These are phyloP conservation scores for Lipophrys pholis DNA, from an alignment of 2,113 vertebrate genomes.

Conservation along the genomic window DNA sequence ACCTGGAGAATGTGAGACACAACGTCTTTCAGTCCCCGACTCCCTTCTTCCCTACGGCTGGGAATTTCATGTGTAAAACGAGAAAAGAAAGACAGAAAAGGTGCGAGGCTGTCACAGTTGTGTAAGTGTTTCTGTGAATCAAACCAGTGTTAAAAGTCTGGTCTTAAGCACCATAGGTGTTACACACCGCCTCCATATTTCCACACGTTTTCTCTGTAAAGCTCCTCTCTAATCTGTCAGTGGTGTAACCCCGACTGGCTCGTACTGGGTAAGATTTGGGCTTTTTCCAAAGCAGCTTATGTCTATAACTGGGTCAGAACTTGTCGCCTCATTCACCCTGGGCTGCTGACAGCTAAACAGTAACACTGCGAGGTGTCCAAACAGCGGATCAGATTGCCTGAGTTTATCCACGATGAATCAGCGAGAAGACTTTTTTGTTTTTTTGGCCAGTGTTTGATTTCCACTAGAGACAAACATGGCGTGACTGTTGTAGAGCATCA, in stretches of 20 bases:
- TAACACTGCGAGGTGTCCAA: constrained; percentile 24
- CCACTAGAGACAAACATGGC: too few species aligned
- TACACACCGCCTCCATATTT: constrained; percentile 38
- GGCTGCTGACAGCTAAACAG: constrained; percentile 4
- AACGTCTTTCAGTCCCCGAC: constrained; percentile 24
- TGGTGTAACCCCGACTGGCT: constrained; percentile 42
- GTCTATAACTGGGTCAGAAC: constrained; percentile 63
- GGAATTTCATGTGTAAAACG: constrained; percentile 14
- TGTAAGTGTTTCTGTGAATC: constrained; percentile 4
- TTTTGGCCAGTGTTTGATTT: too few species aligned
- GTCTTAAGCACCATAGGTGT: neutral
- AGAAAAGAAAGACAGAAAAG: constrained; percentile 2
- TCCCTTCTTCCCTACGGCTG: constrained; percentile 34
- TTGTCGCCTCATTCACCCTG: neutral
- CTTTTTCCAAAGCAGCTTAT: constrained; percentile 70
- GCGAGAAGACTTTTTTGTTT: neutral
- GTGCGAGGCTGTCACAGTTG: neutral
- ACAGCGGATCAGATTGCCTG: neutral
- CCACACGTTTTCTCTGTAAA: constrained; percentile 33
- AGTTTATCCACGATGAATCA: constrained; percentile 14
- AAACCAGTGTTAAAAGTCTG: constrained; percentile 5
- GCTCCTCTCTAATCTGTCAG: constrained; percentile 27
- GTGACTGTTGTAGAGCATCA: too few species aligned
- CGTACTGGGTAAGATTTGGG: constrained; percentile 39
- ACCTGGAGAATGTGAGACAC: constrained; percentile 20